These are phyloP conservation scores for Tenualosa ilisha DNA, from an alignment of 2,797 vertebrate genomes.

Conservation along the genomic window DNA sequence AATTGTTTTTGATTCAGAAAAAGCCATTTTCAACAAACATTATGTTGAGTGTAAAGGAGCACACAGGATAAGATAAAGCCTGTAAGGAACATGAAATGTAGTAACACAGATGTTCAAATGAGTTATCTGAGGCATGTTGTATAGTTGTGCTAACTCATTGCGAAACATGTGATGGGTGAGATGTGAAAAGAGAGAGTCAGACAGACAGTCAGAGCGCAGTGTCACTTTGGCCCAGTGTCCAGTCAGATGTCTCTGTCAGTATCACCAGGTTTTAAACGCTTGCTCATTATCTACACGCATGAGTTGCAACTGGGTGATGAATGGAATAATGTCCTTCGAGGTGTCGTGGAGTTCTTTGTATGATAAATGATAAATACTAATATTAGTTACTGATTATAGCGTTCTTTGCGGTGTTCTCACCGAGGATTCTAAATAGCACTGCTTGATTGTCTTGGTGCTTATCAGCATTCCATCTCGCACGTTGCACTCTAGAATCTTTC, in stretches of 20 bases:
- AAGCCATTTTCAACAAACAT: not conserved
- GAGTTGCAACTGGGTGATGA: too few species aligned
- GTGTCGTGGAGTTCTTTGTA: too few species aligned
- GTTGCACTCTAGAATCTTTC: too few species aligned
- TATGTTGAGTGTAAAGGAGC: not conserved
- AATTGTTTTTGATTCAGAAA: not conserved
- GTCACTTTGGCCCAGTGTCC: not conserved
- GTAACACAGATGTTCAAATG: not conserved
- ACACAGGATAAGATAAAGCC: not conserved
- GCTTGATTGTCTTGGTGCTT: too few species aligned
- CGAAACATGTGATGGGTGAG: not conserved
- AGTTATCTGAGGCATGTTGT: not conserved
- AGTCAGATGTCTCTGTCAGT: not conserved
- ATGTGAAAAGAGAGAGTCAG: not conserved
- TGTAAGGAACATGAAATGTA: not conserved
- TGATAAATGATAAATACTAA: too few species aligned
- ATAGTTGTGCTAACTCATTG: not conserved
- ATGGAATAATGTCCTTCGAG: too few species aligned
- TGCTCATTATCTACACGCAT: too few species aligned
- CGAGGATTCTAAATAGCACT: too few species aligned
- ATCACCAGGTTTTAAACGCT: too few species aligned
- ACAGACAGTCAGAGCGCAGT: not conserved
- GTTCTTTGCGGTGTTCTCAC: too few species aligned
- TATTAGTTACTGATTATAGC: too few species aligned
- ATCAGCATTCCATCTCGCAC: too few species aligned